Base-by-base conservation (phyloP, 2,797 vertebrate genomes). In the Neostethus bicornis region DNA sequence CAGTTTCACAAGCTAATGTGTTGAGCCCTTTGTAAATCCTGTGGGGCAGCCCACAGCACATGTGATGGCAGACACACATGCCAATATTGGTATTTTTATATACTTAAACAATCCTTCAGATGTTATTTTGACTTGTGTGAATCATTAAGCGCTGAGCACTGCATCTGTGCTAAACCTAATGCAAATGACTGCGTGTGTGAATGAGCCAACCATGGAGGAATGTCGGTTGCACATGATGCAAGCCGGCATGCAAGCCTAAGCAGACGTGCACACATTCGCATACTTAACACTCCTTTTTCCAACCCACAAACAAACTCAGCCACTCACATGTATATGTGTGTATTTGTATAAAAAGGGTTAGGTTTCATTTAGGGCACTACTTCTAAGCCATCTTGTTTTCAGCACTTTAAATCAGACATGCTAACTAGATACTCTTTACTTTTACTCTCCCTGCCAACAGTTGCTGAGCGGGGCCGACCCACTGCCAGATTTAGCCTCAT, bases 381-480 rank as follows among this genome's bases (percentile, higher is more conserved):
- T 80, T 75, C 53, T 44, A 49, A 66, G 66, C 63, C 63, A 37
- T 52, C 61, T 51, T 29, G 63, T 80, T 86, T 86, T 81, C 80
- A 84, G 67, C 85, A 84, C 77, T 68, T 67, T 42, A 41, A 57
- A 57, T 59, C 38, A 70, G 73, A 84, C 79, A 70, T 65, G 74
- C 80, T 85, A 84, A 85, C 81, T 58, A 85, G 84, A 81, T 70
- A 60, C 76, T 61, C 41, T 51, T n/a, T 17, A 62, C 76, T 64
- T 64, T 47, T 44, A 64, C 58, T 44, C 51, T 44, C 17, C 9
- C 13, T 3, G 38, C 51, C 46, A 66, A 35, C 58, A 73, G 65
- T 39, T 73, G 79, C 67, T 56, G 54, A 37, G 56, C 31, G 21
- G 50, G 45, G 45, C 70, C 41, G 35, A 47, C 57, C 56, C 43